Conservation (phyloP, 2,113 vertebrate species). For the Struthidea cinerea region DNA sequence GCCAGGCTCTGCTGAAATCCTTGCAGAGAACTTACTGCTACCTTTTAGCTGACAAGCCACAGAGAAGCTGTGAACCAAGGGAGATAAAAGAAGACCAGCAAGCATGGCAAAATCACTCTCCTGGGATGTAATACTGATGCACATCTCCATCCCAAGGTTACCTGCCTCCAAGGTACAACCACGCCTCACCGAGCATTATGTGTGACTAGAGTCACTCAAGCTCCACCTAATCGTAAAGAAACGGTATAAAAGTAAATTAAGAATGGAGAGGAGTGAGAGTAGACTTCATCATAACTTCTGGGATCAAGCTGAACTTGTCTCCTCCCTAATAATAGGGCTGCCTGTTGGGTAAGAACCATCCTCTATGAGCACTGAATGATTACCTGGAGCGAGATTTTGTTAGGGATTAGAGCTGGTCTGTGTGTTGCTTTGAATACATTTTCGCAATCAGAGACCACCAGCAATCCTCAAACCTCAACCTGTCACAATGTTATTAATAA, state of each 20-base stretch:
- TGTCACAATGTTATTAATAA: neutral
- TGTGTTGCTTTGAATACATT: neutral
- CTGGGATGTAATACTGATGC: neutral
- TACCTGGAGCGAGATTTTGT: neutral
- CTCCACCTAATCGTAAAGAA: neutral
- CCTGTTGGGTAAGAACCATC: neutral
- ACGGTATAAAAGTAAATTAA: neutral
- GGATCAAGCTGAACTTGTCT: neutral
- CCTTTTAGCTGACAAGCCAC: neutral
- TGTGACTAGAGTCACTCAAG: neutral
- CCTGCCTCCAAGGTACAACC: neutral
- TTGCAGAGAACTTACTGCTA: fast-evolving
- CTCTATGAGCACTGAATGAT: neutral
- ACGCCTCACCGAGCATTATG: neutral
- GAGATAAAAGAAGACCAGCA: neutral
- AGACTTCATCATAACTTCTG: neutral
- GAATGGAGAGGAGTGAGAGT: neutral
- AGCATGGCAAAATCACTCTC: neutral
- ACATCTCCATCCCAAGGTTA: neutral
- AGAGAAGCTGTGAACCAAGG: neutral
- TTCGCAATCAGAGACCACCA: neutral
- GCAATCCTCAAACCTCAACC: neutral
- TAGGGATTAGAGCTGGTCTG: neutral
- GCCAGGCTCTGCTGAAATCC: neutral
- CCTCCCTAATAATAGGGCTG: neutral